Evolutionary conservation across 2,797 vertebrate genomes (phyloP).

Genomic region (Lemur catta): DNA sequence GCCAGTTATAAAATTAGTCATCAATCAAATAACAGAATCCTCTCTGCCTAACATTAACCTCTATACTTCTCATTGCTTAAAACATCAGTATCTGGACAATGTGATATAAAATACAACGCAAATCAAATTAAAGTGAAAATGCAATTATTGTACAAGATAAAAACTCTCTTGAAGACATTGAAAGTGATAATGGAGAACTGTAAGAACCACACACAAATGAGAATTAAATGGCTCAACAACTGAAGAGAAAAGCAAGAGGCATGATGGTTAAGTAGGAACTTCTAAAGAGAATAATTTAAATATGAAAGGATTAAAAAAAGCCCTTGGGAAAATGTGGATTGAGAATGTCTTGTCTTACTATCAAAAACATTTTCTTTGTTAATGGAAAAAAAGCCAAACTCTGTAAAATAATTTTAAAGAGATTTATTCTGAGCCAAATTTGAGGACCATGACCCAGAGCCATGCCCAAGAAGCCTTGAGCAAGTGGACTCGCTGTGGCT

Average conservation of each 20-base stretch:
- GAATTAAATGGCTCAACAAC: neutral
- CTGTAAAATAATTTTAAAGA: too few relatives aligned
- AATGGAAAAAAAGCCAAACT: too few relatives aligned
- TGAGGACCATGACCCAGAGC: too few relatives aligned
- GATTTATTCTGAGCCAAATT: too few relatives aligned
- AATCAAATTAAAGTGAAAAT: slow-evolving; percentile 32
- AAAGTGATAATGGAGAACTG: neutral
- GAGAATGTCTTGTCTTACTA: neutral
- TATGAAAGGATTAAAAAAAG: neutral
- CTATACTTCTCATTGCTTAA: neutral
- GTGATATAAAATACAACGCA: neutral
- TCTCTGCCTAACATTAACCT: neutral
- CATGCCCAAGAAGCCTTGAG: too few relatives aligned
- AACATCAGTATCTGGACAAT: neutral
- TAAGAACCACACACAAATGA: neutral
- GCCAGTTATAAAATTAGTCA: neutral
- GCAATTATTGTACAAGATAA: neutral
- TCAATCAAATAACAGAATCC: neutral
- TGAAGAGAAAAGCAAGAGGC: neutral
- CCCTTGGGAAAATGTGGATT: neutral
- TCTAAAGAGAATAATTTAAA: neutral
- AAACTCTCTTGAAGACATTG: neutral
- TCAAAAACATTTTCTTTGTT: neutral
- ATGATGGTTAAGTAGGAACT: neutral
- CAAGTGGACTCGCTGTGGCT: too few relatives aligned